A percentile compares a stretch with the other conserved stretches of the same genome.
Conservation (phyloP, 2,888 invertebrate species). For the Poecilus cupreus region DNA sequence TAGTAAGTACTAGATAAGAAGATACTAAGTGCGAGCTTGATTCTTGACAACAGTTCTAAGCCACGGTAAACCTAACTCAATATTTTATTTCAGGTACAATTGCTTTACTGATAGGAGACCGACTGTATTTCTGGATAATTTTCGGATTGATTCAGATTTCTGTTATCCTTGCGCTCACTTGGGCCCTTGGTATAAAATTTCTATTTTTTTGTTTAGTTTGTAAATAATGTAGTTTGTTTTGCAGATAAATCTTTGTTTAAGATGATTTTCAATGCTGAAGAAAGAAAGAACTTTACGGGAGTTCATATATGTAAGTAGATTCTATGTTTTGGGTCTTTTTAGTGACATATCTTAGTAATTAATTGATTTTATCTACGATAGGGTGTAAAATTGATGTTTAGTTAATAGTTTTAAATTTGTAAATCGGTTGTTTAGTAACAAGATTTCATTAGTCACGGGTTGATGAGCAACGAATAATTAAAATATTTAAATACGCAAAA, state of each 20-base stretch:
- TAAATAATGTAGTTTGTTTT: neutral
- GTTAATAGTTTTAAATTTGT: too few relatives aligned
- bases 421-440: too few relatives aligned
- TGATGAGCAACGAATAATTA: too few relatives aligned
- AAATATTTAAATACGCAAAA: too few relatives aligned
- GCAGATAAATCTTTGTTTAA: constrained; percentile 61
- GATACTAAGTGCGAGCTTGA: neutral
- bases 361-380: too few relatives aligned
- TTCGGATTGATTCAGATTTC: constrained; percentile 31
- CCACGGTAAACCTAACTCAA: too few relatives aligned
- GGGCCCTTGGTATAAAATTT: constrained; percentile 36
- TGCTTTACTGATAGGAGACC: constrained; percentile 1
- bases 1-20: constrained; percentile 70
- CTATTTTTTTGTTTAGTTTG: constrained; percentile 59
- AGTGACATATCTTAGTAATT: neutral
- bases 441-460: too few relatives aligned
- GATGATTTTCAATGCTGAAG: constrained; percentile 30
- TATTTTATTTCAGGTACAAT: constrained; percentile 23
- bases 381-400: too few relatives aligned
- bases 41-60: too few relatives aligned
- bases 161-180: neutral
- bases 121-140: constrained; percentile 63
- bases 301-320: constrained; percentile 58
- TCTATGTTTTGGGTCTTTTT: neutral
- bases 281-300: neutral